Evolutionary conservation across 23 tunicate species (phyloP).

Genomic region (Phallusia fumigata): DNA sequence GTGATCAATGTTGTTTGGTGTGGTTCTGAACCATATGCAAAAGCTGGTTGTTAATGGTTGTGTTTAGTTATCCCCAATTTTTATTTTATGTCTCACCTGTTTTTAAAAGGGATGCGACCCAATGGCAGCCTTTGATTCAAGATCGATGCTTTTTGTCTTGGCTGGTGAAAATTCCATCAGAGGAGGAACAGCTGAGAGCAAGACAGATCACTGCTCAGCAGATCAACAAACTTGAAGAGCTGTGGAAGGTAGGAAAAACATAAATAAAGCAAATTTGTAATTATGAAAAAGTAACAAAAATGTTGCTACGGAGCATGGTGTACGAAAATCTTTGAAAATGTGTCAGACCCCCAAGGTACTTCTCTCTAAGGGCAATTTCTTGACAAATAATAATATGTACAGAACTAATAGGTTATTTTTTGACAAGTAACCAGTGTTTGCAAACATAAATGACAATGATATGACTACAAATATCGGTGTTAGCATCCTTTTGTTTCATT

Average conservation of each 20-base stretch:
- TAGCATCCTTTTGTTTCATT: too few species aligned
- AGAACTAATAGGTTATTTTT: too few species aligned
- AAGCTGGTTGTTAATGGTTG: too few species aligned
- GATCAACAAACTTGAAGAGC: conserved; percentile 92
- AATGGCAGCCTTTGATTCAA: conserved; percentile 97
- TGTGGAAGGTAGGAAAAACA: conserved; percentile 76
- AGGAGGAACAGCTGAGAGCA: conserved; percentile 94
- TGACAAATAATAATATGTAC: too few species aligned
- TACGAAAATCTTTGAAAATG: background rate
- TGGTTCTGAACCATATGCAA: too few species aligned
- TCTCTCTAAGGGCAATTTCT: background rate
- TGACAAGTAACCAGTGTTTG: too few species aligned
- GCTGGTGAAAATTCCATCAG: conserved; percentile 96
- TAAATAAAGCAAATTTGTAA: background rate
- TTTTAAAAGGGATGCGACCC: conserved; percentile 74
- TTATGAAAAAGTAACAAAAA: background rate
- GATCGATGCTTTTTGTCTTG: conserved; percentile 90
- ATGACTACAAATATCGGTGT: too few species aligned
- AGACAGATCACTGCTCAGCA: conserved; percentile 97
- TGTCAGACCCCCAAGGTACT: background rate
- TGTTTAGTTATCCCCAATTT: too few species aligned
- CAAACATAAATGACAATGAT: too few species aligned
- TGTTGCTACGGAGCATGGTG: background rate
- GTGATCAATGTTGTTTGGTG: too few species aligned
- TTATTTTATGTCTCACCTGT: too few species aligned